Conservation (phyloP, 1,140 invertebrate species). For the Cherax destructor region DNA sequence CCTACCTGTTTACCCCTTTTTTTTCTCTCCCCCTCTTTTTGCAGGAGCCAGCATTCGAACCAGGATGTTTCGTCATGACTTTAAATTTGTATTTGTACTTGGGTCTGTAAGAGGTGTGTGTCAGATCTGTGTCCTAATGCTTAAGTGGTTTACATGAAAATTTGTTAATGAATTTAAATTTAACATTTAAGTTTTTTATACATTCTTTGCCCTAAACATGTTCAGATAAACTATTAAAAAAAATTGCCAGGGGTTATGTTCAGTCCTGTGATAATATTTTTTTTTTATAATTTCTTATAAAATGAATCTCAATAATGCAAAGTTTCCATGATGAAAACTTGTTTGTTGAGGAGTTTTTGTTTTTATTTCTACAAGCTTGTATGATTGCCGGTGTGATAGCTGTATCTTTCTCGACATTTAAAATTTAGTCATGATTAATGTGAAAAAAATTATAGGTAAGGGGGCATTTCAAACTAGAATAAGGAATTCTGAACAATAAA, state of each 20-base stretch:
- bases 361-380: slow-evolving; percentile 29
- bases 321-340: not conserved
- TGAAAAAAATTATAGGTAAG: not conserved
- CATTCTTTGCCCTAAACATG: not conserved
- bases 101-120: not conserved
- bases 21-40: not conserved
- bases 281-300: not conserved
- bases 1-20: not conserved
- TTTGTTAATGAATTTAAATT: not conserved
- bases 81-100: not conserved
- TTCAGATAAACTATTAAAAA: not conserved
- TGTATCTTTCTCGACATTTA: slow-evolving; percentile 16
- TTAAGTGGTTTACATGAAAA: not conserved
- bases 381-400: slow-evolving; percentile 4
- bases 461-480: slow-evolving; percentile 18
- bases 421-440: slow-evolving; percentile 16
- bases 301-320: not conserved
- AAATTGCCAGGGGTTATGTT: not conserved
- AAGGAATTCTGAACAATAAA: slow-evolving; percentile 34
- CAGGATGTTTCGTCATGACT: not conserved
- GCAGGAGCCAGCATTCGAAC: not conserved
- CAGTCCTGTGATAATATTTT: not conserved
- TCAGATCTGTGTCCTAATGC: slow-evolving; percentile 10
- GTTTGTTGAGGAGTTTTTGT: not conserved
- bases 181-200: not conserved